Percentiles rank a stretch among this genome's conserved stretches.
phyloP scores from a whole-genome alignment of 2,113 vertebrate genomes.

The Pedetes capensis region DNA sequence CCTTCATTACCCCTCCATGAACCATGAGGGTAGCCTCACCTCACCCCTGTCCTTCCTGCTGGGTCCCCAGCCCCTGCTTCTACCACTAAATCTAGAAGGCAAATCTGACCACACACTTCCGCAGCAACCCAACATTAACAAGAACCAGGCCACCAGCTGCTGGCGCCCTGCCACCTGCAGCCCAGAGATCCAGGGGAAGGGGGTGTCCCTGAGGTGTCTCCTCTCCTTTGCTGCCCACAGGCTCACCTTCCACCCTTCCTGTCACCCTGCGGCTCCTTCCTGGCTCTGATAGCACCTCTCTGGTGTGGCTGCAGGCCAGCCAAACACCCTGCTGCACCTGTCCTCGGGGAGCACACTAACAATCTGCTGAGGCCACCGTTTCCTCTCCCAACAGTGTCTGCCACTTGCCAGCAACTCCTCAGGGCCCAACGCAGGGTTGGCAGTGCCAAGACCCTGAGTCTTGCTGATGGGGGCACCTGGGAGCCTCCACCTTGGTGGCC shows the following conservation, averaged over 20 bases:
- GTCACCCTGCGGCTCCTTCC: neutral
- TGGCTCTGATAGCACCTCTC: neutral
- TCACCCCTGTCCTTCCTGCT: no score
- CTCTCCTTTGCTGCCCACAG: neutral
- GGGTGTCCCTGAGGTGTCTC: neutral
- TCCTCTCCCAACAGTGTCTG: rapidly evolving
- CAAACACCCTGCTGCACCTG: neutral
- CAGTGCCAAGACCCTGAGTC: neutral
- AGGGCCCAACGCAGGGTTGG: neutral
- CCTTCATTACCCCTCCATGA: neutral
- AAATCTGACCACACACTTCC: rapidly evolving
- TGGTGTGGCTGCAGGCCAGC: neutral
- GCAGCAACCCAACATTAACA: no score
- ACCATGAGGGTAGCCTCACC: neutral
- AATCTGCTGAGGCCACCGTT: neutral
- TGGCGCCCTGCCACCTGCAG: neutral
- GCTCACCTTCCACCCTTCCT: neutral
- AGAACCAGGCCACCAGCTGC: no score
- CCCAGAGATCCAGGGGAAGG: no score
- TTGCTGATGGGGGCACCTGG: neutral
- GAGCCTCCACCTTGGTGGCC: neutral
- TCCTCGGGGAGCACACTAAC: neutral
- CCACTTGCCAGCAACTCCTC: neutral
- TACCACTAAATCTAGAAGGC: neutral
- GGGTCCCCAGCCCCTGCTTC: neutral